A percentile compares a stretch with the other conserved stretches of the same genome.
Evolutionary conservation across 1,140 invertebrate genomes (phyloP).

Genomic region (Halyomorpha halys): DNA sequence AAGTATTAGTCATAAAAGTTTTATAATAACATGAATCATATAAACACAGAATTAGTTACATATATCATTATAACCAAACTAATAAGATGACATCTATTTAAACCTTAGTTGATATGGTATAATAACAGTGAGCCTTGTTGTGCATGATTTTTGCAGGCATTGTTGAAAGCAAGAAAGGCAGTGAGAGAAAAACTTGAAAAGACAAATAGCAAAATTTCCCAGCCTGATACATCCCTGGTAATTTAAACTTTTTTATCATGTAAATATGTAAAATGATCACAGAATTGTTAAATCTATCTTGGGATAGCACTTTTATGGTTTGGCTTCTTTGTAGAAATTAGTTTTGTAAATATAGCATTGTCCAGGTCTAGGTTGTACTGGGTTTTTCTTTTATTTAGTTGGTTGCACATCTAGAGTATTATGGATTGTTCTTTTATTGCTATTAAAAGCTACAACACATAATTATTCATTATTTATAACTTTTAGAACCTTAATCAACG

Average conservation of each 20-base stretch:
- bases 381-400: too few species aligned
- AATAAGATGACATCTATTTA: too few species aligned
- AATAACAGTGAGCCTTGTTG: constrained; percentile 16
- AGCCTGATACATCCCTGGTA: constrained; percentile 17
- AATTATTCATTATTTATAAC: constrained; percentile 11
- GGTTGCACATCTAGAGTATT: too few species aligned
- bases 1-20: background rate
- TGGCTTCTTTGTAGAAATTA: too few species aligned
- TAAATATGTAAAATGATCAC: constrained; percentile 8
- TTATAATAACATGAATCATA: background rate
- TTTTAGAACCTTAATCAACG: constrained; percentile 9
- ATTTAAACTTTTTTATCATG: constrained; percentile 5
- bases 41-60: background rate
- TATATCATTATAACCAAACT: too few species aligned
- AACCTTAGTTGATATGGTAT: constrained; percentile 3
- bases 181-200: constrained; percentile 8
- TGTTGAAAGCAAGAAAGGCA: constrained; percentile 25
- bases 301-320: too few species aligned
- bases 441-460: too few species aligned
- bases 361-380: too few species aligned
- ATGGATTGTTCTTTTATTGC: too few species aligned
- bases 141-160: constrained; percentile 24
- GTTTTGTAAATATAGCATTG: too few species aligned
- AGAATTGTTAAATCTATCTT: too few species aligned
- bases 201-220: constrained; percentile 4